These are phyloP conservation scores for Andricus quercusramuli DNA, from an alignment of 2,888 invertebrate genomes.

Conservation along the genomic window DNA sequence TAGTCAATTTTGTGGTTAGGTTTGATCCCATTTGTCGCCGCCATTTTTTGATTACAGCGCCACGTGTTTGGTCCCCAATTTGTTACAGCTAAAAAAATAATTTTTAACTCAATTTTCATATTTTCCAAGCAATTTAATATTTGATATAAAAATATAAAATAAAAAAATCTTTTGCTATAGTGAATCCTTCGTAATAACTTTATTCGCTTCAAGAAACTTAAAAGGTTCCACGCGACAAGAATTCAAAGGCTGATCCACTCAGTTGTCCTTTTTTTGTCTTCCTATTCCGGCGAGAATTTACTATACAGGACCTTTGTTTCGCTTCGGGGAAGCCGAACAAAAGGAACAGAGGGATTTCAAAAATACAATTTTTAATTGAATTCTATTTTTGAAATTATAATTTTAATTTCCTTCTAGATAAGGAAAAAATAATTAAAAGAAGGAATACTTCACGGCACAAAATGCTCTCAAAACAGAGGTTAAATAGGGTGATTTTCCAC, in stretches of 20 bases:
- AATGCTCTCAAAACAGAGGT: no score
- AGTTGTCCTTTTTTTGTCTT: not conserved
- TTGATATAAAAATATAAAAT: not conserved
- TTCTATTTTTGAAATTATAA: not conserved
- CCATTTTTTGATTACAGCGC: no score
- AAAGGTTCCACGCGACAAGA: constrained; percentile 19
- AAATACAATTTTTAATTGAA: constrained; percentile 2
- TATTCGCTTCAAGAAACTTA: constrained; percentile 4
- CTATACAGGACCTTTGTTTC: constrained; percentile 21
- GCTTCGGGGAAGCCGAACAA: constrained; percentile 11
- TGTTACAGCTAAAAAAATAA: no score
- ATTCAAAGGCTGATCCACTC: constrained; percentile 20
- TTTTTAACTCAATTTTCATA: not conserved
- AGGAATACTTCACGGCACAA: no score
- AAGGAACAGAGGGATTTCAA: not conserved
- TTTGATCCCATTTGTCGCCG: no score
- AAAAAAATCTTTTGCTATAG: not conserved
- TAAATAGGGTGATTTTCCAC: no score
- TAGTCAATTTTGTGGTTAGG: no score
- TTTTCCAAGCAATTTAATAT: not conserved
- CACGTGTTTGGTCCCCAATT: no score
- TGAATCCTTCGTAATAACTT: constrained; percentile 10
- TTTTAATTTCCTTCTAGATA: not conserved
- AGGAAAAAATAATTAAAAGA: no score
- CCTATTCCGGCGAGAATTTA: constrained; percentile 10